These are phyloP conservation scores for Glaucopsyche alexis DNA, from an alignment of 2,888 invertebrate species.

Conservation along the genomic window DNA sequence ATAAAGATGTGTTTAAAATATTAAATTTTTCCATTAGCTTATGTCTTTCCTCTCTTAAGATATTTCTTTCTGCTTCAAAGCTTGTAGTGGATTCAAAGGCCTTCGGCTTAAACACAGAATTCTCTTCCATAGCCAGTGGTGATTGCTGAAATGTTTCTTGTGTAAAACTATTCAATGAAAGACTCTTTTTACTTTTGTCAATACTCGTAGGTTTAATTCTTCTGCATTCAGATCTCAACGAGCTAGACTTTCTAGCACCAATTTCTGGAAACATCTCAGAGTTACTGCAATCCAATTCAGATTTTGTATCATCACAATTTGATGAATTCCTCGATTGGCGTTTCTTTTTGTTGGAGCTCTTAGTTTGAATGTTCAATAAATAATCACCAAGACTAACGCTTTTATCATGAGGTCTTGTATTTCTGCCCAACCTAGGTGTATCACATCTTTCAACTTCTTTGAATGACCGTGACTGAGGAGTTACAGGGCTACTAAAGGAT, in stretches of 20 bases:
- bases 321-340: slow-evolving; percentile 52
- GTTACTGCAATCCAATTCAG: slow-evolving; percentile 62
- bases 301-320: slow-evolving; percentile 55
- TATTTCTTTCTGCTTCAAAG: slow-evolving; percentile 65
- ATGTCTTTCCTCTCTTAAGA: slow-evolving; percentile 68
- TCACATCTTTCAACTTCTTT: slow-evolving; percentile 63
- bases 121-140: slow-evolving; percentile 58
- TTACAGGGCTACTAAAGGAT: slow-evolving; percentile 57
- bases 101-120: slow-evolving; percentile 62
- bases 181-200: slow-evolving; percentile 57
- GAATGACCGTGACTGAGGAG: slow-evolving; percentile 52
- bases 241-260: slow-evolving; percentile 62
- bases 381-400: slow-evolving; percentile 64
- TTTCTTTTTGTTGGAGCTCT: slow-evolving; percentile 58
- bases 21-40: slow-evolving; percentile 74
- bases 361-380: slow-evolving; percentile 54
- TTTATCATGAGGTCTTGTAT: slow-evolving; percentile 63
- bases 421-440: slow-evolving; percentile 58
- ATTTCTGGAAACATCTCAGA: slow-evolving; percentile 71
- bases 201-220: slow-evolving; percentile 79
- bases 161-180: slow-evolving; percentile 62
- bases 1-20: slow-evolving; percentile 55
- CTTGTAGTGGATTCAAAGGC: slow-evolving; percentile 55
- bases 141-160: slow-evolving; percentile 61
- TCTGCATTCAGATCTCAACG: slow-evolving; percentile 56